phyloP scores from a whole-genome alignment of 2,888 invertebrate genomes.

The Stenotaenia linearis region DNA sequence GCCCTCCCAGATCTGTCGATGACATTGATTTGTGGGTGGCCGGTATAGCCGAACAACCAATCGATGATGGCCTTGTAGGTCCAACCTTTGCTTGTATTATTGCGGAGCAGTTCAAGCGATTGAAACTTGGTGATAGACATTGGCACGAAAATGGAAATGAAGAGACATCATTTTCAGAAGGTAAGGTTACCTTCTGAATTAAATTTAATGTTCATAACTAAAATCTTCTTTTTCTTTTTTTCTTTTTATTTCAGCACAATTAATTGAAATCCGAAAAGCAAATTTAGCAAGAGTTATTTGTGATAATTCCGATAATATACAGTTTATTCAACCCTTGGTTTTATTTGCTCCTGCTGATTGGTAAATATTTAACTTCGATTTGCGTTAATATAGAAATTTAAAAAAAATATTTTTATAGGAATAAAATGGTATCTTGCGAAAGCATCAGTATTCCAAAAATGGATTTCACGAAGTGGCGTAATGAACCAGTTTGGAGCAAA shows the following conservation, averaged over 20 bases:
- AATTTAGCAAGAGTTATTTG: constrained; percentile 65
- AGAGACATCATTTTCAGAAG: constrained; percentile 35
- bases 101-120: constrained; percentile 44
- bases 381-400: not conserved
- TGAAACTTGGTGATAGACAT: constrained; percentile 46
- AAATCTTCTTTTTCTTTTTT: constrained; percentile 41
- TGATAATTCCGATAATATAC: constrained; percentile 65
- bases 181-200: not conserved
- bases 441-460: constrained; percentile 9
- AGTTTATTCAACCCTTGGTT: constrained; percentile 51
- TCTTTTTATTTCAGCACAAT: too few relatives aligned
- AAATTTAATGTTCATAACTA: not conserved
- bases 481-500: constrained; percentile 32
- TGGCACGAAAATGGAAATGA: constrained; percentile 45
- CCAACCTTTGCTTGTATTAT: constrained; percentile 48
- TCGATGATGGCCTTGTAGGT: constrained; percentile 45
- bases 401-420: not conserved
- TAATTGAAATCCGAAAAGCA: constrained; percentile 62
- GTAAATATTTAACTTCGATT: constrained; percentile 42
- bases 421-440: not conserved
- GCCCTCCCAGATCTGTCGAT: constrained; percentile 61
- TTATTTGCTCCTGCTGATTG: constrained; percentile 47
- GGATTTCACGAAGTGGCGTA: constrained; percentile 24
- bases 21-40: constrained; percentile 48
- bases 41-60: constrained; percentile 44